phyloP scores from a whole-genome alignment of 1,140 invertebrate genomes.

The Hylaeus volcanicus region DNA sequence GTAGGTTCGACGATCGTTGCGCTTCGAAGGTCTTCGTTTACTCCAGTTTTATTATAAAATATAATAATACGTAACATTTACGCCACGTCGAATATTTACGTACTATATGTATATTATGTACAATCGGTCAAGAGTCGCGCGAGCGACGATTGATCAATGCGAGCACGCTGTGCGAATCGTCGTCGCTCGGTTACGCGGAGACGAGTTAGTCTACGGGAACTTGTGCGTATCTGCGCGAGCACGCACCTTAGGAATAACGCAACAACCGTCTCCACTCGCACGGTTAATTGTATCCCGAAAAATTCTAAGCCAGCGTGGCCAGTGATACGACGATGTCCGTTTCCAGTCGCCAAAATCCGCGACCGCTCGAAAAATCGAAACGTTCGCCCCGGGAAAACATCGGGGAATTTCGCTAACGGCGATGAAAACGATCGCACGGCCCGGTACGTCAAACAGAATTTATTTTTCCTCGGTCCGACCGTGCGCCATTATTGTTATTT shows the following conservation, averaged over 20 bases:
- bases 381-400: not conserved
- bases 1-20: too few relatives aligned
- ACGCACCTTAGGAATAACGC: not conserved
- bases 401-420: not conserved
- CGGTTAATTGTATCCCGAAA: too few relatives aligned
- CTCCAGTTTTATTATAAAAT: slow-evolving; percentile 72
- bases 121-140: slow-evolving; percentile 19
- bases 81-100: slow-evolving; percentile 57
- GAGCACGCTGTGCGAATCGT: too few relatives aligned
- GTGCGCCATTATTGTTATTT: slow-evolving; percentile 20
- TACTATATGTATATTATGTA: slow-evolving; percentile 53
- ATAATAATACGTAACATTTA: slow-evolving; percentile 74
- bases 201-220: slow-evolving; percentile 6
- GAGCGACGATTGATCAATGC: not conserved
- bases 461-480: not conserved
- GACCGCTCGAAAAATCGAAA: not conserved
- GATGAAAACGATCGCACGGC: not conserved
- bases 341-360: too few relatives aligned
- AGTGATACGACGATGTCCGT: too few relatives aligned
- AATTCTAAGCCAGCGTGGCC: too few relatives aligned
- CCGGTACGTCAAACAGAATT: slow-evolving; percentile 29
- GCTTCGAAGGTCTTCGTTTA: slow-evolving; percentile 27
- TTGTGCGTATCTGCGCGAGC: not conserved
- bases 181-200: not conserved
- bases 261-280: not conserved